A percentile compares a stretch with the other conserved stretches of the same genome.
Conservation (phyloP, 1,140 invertebrate genomes). For the Zaprionus kolodkinae region DNA sequence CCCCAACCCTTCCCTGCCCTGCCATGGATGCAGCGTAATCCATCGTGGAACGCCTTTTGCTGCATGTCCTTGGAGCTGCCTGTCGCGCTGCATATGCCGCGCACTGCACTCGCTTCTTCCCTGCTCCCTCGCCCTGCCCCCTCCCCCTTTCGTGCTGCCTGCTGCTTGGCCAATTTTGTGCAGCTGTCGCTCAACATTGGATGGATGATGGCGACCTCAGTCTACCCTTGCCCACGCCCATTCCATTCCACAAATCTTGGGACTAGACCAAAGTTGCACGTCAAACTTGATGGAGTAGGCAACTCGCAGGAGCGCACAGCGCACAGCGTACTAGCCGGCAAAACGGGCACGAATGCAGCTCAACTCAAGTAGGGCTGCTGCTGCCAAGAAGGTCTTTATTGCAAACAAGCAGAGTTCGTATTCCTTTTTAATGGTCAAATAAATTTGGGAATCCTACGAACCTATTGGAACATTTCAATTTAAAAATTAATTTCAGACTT, state of each 20-base stretch:
- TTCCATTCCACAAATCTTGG: conserved; percentile 34
- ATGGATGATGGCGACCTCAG: conserved; percentile 54
- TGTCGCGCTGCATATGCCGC: conserved; percentile 44
- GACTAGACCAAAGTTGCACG: conserved; percentile 27
- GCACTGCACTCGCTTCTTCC: conserved; percentile 33
- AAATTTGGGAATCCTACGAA: not conserved
- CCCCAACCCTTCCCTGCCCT: not conserved
- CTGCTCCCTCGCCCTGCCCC: not conserved
- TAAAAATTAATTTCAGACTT: not conserved
- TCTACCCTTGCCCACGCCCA: not conserved
- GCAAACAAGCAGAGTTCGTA: not conserved
- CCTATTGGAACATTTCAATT: not conserved
- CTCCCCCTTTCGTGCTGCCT: not conserved
- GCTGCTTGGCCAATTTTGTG: conserved; percentile 59
- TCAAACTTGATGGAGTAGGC: conserved; percentile 68
- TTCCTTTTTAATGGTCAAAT: not conserved
- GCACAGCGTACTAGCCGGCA: conserved; percentile 8
- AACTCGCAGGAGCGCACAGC: not conserved
- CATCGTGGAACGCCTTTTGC: conserved; percentile 70
- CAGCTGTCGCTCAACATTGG: conserved; percentile 72
- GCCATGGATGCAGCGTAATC: conserved; percentile 67
- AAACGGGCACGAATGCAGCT: not conserved
- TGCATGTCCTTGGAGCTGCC: conserved; percentile 60
- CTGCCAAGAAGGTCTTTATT: not conserved
- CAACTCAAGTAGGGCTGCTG: not conserved